These are phyloP conservation scores for Eurytoma californica DNA, from an alignment of 2,888 invertebrate species.

Conservation along the genomic window DNA sequence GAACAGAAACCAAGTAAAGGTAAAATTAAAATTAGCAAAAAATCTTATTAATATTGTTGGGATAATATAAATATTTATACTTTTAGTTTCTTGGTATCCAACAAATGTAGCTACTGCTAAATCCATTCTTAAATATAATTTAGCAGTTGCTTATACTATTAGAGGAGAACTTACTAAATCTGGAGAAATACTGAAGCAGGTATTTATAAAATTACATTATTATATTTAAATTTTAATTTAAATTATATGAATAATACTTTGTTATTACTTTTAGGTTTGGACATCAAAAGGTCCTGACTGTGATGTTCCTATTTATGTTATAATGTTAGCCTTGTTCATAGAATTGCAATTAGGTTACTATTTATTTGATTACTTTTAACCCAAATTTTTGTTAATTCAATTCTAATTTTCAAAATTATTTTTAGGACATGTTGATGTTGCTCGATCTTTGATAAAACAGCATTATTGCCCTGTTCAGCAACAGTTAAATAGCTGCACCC, in stretches of 20 bases:
- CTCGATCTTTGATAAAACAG: constrained; percentile 54
- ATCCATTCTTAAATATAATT: constrained; percentile 86
- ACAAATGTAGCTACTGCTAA: constrained; percentile 80
- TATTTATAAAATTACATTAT: constrained; percentile 44
- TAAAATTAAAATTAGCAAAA: constrained; percentile 43
- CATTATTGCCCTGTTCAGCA: constrained; percentile 48
- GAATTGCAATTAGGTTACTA: constrained; percentile 80
- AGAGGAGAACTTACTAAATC: constrained; percentile 85
- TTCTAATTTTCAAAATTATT: constrained; percentile 16
- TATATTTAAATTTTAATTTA: constrained; percentile 17
- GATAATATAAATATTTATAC: background rate
- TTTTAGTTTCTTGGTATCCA: constrained; percentile 78
- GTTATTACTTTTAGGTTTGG: constrained; percentile 75
- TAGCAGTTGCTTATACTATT: constrained; percentile 85
- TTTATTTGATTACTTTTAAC: background rate
- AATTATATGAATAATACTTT: constrained; percentile 13
- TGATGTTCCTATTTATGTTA: constrained; percentile 80
- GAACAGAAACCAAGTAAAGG: constrained; percentile 65
- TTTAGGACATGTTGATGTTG: constrained; percentile 53
- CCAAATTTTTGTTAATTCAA: background rate
- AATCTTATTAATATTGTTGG: background rate
- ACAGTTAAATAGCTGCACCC: too few species aligned
- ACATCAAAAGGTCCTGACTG: constrained; percentile 75
- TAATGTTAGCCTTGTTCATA: constrained; percentile 81
- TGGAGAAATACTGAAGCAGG: constrained; percentile 76